Evolutionary conservation across 2,888 invertebrate species (phyloP), one percentile per base, ranked within the genome.

Genomic region (Arrhopalites spinosus): DNA sequence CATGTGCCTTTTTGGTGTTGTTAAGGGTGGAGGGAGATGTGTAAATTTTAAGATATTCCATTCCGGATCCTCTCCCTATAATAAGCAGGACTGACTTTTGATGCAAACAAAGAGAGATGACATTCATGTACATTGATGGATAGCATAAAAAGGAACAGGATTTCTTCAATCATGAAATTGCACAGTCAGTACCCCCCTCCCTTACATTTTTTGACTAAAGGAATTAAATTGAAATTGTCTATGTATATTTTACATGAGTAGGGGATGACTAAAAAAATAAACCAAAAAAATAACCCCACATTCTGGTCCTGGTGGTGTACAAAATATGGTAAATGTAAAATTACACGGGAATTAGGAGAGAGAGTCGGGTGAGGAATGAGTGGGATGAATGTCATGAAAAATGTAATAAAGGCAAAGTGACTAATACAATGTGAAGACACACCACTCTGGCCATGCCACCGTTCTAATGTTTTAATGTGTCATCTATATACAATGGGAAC

Each of bases 321-420:
- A 11, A 36, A 36, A 36, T 36, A 36, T 36, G 36, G 36, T 3
- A 36, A 36, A 36, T 36, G 36, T 36, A 36, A 36, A 36, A 11
- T 36, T 7, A 36, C 3, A 36, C 3, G 36, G 36, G 36, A 36
- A 36, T 36, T 36, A 36, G 36, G 36, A 36, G 36, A 7, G 36
- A 3, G 11, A 11, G 36, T 3, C 11, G 36, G 3, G 36, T 36
- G 36, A 36, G 36, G 3, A 36, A 36, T 36, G 36, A 75, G 70
- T 47, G 66, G 30, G 36, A n/a, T 36, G 36, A 23, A 23, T 61
- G 72, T 75, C 75, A 75, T 71, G 67, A 75, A 72, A 75, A 75
- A 71, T 67, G 75, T 72, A 75, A 72, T 75, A 75, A 75, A 75
- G 66, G 75, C 27, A 71, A 75, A 75, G 67, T 75, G 75, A 75